Base-by-base conservation (phyloP, 2,888 invertebrate species). In the Asteroscopus sphinx region DNA sequence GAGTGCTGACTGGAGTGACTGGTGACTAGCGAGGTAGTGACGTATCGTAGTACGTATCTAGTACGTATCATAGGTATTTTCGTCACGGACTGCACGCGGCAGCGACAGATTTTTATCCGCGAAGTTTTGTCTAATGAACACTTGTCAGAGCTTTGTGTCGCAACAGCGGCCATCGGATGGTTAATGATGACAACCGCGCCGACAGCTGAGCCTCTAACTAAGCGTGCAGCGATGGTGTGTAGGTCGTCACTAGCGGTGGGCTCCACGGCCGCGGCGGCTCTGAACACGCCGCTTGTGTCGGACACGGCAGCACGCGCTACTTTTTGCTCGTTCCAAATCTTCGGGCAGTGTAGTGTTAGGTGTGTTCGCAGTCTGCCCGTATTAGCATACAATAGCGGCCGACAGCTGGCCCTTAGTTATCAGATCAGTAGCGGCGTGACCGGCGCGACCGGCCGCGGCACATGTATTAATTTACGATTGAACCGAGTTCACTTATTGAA, bases 381-480 rank as follows among this genome's bases (percentile, higher is more conserved):
- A 88, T 88, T 88, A 86, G 73, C 88, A 88, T 85, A 88, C 88
- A 88, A 88, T 88, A 79, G 78, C 49, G 69, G 77, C 62, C 73
- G 79, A 73, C 86, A 84, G 87, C 81, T 82, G 82, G 71, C 57
- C 67, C 58, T 53, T 37, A 49, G 54, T 63, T 68, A 76, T 72
- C 77, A 64, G 76, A 73, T 69, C 66, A 55, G 54, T 35, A 46
- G 51, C 47, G 40, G 21, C 17, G 26, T 36, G 54, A 32, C 48
- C 47, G 55, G 55, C 47, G 30, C 9, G 58, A 12, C 44, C 55
- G 40, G 32, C 26, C 30, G 42, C 44, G 12, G 13, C 36, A 25
- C 62, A 52, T 56, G 42, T 51, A 65, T 47, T 57, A 35, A 61
- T 66, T 55, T 64, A 52, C 58, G 49, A 59, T 42, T 49, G 39